A percentile compares a stretch with the other conserved stretches of the same genome.
These are phyloP conservation scores for Lasiurus borealis DNA, from an alignment of 2,113 vertebrate species.

Conservation along the genomic window DNA sequence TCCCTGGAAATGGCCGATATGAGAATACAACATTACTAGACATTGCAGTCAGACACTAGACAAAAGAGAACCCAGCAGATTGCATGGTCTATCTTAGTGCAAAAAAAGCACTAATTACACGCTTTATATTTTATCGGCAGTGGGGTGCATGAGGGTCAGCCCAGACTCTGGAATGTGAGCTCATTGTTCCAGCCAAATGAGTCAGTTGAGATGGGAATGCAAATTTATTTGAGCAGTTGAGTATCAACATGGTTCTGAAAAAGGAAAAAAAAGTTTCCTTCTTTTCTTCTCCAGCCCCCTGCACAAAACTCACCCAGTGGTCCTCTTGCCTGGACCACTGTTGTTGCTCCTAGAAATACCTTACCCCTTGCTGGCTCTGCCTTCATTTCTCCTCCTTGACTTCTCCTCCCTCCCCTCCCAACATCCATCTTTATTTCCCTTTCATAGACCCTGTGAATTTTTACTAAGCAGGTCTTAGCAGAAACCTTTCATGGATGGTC, in stretches of 20 bases:
- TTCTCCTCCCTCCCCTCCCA: background rate
- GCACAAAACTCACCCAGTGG: background rate
- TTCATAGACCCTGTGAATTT: background rate
- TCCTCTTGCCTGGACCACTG: background rate
- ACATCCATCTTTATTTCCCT: background rate
- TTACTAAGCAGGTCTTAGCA: background rate
- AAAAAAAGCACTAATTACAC: constrained; percentile 27
- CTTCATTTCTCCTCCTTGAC: background rate
- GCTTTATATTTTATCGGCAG: constrained; percentile 21
- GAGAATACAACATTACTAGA: background rate
- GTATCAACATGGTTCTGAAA: background rate
- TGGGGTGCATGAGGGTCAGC: constrained; percentile 17
- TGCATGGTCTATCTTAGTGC: background rate
- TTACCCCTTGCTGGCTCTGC: background rate
- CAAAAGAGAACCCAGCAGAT: background rate
- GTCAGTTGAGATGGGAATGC: constrained; percentile 63
- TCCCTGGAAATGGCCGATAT: background rate
- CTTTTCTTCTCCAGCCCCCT: background rate
- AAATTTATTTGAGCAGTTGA: constrained; percentile 38
- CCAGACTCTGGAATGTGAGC: constrained; percentile 61
- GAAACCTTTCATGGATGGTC: background rate
- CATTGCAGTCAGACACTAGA: background rate
- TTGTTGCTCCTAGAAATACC: background rate
- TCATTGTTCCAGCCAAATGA: constrained; percentile 64
- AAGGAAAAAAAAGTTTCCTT: background rate